A percentile compares a stretch with the other conserved stretches of the same genome.
These are phyloP conservation scores for Lutjanus argentimaculatus DNA, from an alignment of 2,797 vertebrate species.

Conservation along the genomic window DNA sequence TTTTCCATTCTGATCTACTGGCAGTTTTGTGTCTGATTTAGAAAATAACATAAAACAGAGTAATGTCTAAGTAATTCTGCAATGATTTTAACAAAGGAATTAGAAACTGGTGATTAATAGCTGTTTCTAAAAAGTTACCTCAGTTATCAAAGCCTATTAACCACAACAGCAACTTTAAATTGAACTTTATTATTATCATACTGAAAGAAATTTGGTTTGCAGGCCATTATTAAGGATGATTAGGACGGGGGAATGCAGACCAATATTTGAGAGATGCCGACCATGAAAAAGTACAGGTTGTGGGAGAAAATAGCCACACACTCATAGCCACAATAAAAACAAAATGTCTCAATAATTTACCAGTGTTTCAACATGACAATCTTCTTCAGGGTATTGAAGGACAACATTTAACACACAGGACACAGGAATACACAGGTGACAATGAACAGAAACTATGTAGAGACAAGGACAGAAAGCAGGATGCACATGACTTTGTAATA, in stretches of 20 bases:
- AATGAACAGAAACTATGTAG: not conserved
- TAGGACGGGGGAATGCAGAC: too few species aligned
- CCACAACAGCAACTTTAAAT: not conserved
- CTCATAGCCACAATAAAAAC: too few species aligned
- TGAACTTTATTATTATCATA: not conserved
- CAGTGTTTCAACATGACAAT: too few species aligned
- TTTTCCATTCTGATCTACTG: not conserved
- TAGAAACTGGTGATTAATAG: not conserved
- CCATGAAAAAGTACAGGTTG: too few species aligned
- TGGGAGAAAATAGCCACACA: too few species aligned
- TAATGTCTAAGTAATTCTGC: not conserved
- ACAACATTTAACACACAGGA: not conserved
- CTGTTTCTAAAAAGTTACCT: not conserved
- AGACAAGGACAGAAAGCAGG: not conserved
- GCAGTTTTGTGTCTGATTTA: conserved; percentile 1
- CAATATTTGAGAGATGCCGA: too few species aligned
- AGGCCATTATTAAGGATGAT: too few species aligned
- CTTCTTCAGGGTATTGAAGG: too few species aligned
- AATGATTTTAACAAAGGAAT: conserved; percentile 1
- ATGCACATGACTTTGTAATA: not conserved
- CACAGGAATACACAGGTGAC: not conserved
- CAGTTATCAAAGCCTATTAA: not conserved
- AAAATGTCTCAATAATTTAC: too few species aligned
- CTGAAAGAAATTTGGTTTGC: not conserved
- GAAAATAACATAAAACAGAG: not conserved